Evolutionary conservation across 2,797 vertebrate genomes (phyloP).

Genomic region (Sus cebifrons): DNA sequence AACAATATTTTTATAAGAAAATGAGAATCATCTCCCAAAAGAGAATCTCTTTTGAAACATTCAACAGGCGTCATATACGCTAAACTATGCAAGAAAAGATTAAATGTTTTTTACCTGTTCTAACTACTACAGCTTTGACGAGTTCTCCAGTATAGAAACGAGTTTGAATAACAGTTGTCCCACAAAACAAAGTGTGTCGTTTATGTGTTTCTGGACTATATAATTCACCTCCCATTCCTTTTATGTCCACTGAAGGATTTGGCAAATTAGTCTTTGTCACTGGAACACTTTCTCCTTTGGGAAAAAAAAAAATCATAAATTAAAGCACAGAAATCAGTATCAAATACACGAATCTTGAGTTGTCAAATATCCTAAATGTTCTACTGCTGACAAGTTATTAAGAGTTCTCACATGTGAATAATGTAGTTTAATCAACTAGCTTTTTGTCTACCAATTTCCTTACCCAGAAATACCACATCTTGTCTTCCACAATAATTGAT

Average conservation of each 20-base stretch:
- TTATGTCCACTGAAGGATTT: conserved; percentile 92
- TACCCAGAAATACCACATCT: conserved; percentile 23
- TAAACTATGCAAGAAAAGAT: neutral
- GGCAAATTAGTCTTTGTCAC: conserved; percentile 99
- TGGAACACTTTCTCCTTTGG: conserved; percentile 97
- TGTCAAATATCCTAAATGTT: conserved; percentile 47
- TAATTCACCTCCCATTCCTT: conserved; percentile 88
- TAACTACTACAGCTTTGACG: conserved; percentile 97
- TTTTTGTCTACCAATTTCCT: conserved; percentile 55
- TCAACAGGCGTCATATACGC: neutral
- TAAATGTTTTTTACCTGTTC: conserved; percentile 93
- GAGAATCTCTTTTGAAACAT: conserved; percentile 47
- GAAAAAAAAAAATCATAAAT: neutral
- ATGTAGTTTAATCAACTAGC: neutral
- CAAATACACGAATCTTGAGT: conserved; percentile 32
- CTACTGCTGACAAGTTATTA: neutral
- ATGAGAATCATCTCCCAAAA: conserved; percentile 56
- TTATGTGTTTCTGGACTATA: conserved; percentile 96
- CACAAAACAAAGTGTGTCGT: conserved; percentile 98
- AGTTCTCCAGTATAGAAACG: conserved; percentile 98
- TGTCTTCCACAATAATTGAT: conserved; percentile 48
- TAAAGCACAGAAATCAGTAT: conserved; percentile 61
- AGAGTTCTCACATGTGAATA: neutral
- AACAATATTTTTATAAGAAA: conserved; percentile 35
- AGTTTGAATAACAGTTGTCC: conserved; percentile 98